Conservation (phyloP, 2,888 invertebrate species). For the Hanleya hanleyi region DNA sequence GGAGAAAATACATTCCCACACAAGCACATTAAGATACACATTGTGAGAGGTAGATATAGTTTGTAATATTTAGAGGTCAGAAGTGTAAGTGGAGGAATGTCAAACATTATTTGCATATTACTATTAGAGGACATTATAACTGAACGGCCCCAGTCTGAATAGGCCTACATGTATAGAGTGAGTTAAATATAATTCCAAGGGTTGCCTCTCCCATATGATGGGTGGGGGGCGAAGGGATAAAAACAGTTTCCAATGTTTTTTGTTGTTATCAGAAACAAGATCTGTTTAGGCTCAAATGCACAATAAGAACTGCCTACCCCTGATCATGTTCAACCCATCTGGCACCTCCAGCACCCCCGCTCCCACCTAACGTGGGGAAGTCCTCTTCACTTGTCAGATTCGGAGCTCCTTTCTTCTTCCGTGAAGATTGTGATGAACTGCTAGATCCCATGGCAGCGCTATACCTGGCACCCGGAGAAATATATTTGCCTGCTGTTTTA, state of each 20-base stretch:
- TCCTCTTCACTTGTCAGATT: conserved; percentile 67
- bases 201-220: background rate
- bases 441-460: conserved; percentile 29
- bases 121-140: too few species aligned
- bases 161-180: too few species aligned
- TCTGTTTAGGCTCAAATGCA: too few species aligned
- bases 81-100: too few species aligned
- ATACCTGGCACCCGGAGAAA: conserved; percentile 54
- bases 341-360: background rate
- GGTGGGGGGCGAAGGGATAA: background rate
- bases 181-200: background rate
- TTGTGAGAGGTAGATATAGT: too few species aligned
- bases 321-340: background rate
- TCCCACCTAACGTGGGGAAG: conserved; percentile 66
- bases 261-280: background rate
- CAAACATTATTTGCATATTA: too few species aligned
- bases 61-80: too few species aligned
- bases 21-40: too few species aligned
- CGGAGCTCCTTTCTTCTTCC: conserved; percentile 59
- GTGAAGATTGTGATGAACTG: conserved; percentile 14
- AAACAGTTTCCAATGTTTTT: background rate
- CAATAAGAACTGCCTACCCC: too few species aligned
- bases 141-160: too few species aligned
- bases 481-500: conserved; percentile 54
- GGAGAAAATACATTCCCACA: too few species aligned